Evolutionary conservation across 2,888 invertebrate genomes (phyloP), one percentile per base, ranked within the genome.

Genomic region (Apotomis turbidana): DNA sequence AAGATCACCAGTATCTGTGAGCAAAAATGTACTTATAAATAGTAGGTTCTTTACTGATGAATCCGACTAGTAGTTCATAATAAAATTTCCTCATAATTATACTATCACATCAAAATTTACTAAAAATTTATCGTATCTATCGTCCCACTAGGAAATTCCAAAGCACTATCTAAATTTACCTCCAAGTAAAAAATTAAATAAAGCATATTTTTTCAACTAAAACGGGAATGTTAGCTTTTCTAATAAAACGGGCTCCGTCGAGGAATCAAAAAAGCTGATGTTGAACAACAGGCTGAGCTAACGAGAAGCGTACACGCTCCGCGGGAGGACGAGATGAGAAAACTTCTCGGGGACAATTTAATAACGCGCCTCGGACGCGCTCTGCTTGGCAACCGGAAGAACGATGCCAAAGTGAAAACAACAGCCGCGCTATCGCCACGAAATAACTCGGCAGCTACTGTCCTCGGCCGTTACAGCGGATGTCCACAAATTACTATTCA

Each of bases 1-100:
- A 60, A 92, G 82, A 74, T 94, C 94, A 27, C 93, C 94, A 62
- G 93, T 93, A 75, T 93, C 94, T 94, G 85, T 52, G 73, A 71
- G 36, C 70, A 74, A 36, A 63, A 59, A 10, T 5, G 36, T n/a
- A 12, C 8, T 5, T 44, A 44, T 44, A 44, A 6, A 8, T 44
- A 44, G 8, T 44, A 8, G 5, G 8, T 44, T 4, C 44, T 6
- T 44, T 44, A 6, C 2, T 27, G 27, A 27, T 27, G 27, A 44
- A 44, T 44, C 8, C 8, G 44, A 44, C 5, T 6, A 44, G 8
- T 44, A 44, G 8, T 6, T 44, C 44, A 8, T 44, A 44, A 44
- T 44, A 5, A 44, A 6, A 6, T 44, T 44, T 6, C 8, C 8
- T 44, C 44, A 44, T 6, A 44, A 5, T 5, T 44, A 6, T 8